phyloP scores from a whole-genome alignment of 2,888 invertebrate species.

The Zhengitettix transpicula region DNA sequence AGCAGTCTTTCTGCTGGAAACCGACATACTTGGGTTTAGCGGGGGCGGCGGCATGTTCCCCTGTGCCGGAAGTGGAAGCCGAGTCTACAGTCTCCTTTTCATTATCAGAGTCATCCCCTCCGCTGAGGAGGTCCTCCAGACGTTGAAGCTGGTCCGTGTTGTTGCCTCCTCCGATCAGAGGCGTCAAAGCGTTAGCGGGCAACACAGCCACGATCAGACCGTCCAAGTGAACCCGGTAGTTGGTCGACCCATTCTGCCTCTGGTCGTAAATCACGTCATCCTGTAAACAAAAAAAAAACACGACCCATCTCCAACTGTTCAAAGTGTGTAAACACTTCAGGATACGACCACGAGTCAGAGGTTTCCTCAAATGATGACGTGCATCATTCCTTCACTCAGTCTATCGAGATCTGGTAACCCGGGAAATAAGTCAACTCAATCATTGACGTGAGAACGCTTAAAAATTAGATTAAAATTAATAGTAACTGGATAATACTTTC shows the following conservation, averaged over 20 bases:
- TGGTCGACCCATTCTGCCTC: conserved; percentile 61
- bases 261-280: conserved; percentile 39
- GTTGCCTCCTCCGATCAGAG: conserved; percentile 28
- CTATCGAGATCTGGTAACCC: no score
- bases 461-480: no score
- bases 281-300: not conserved
- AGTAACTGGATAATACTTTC: no score
- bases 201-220: conserved; percentile 49
- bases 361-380: no score
- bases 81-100: conserved; percentile 16
- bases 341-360: no score
- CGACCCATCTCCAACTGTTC: no score
- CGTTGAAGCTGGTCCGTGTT: conserved; percentile 13
- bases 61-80: not conserved
- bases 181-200: conserved; percentile 35
- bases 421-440: no score
- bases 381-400: no score
- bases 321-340: no score
- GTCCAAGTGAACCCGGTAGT: conserved; percentile 50
- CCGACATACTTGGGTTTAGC: no score
- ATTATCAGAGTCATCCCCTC: conserved; percentile 42
- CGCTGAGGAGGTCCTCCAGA: conserved; percentile 9
- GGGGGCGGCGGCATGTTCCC: not conserved
- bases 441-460: no score
- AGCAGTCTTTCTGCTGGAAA: no score